These are phyloP conservation scores for Elephantulus edwardii DNA, from an alignment of 2,113 vertebrate genomes.

Conservation along the genomic window DNA sequence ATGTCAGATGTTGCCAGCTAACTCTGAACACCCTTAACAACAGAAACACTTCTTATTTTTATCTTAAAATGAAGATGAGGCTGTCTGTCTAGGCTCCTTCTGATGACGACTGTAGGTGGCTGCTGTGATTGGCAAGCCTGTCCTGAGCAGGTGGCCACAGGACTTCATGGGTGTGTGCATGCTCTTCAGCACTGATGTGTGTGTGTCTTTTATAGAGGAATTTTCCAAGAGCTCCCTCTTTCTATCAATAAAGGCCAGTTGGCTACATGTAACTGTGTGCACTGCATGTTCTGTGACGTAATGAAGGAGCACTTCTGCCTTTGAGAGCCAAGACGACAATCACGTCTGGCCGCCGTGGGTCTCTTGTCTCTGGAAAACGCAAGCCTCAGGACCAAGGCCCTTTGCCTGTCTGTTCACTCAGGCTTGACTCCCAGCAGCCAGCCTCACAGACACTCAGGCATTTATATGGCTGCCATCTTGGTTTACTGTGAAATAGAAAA, in stretches of 20 bases:
- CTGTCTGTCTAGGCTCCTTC: too few species aligned
- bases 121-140: neutral
- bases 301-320: neutral
- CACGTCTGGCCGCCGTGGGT: too few species aligned
- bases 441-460: neutral
- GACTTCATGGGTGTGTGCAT: neutral
- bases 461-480: neutral
- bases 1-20: neutral
- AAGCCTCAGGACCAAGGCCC: neutral
- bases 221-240: slow-evolving; percentile 76
- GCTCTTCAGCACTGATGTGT: neutral
- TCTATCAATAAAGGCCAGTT: slow-evolving; percentile 82
- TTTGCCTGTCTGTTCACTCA: too few species aligned
- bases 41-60: slow-evolving; percentile 14
- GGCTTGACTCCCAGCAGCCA: neutral
- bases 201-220: slow-evolving; percentile 69
- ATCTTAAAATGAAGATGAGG: neutral
- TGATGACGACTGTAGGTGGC: neutral
- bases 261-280: slow-evolving; percentile 35
- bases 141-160: neutral
- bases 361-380: neutral
- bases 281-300: neutral
- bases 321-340: neutral
- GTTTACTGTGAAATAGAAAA: neutral
- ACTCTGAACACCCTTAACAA: neutral